Percentiles rank a stretch among this genome's conserved stretches.
phyloP scores from a whole-genome alignment of 2,888 invertebrate species.

The Anticlea derivata region DNA sequence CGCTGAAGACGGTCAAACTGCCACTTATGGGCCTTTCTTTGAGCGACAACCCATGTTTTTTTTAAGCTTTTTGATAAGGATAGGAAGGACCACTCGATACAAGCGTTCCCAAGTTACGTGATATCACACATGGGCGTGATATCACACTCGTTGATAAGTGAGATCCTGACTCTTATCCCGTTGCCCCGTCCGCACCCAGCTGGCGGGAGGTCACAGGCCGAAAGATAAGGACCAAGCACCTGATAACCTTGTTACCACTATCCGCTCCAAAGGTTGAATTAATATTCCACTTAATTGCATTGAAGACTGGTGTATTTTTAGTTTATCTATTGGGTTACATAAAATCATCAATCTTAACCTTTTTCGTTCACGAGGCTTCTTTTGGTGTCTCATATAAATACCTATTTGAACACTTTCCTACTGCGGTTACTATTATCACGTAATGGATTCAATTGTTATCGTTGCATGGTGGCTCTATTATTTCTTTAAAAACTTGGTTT shows the following conservation, averaged over 20 bases:
- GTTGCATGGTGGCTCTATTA: neutral
- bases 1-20: neutral
- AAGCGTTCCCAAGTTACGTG: neutral
- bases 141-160: slow-evolving; percentile 10
- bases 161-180: slow-evolving; percentile 17
- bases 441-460: slow-evolving; percentile 2
- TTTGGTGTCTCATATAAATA: neutral
- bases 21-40: neutral
- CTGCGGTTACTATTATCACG: neutral
- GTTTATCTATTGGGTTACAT: slow-evolving; percentile 15
- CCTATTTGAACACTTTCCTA: neutral
- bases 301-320: slow-evolving; percentile 24
- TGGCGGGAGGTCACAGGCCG: slow-evolving; percentile 25
- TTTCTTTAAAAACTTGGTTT: neutral
- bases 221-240: slow-evolving; percentile 22
- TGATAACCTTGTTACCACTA: slow-evolving; percentile 38
- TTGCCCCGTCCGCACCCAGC: slow-evolving; percentile 5
- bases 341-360: neutral
- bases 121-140: neutral
- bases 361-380: neutral
- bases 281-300: slow-evolving; percentile 30
- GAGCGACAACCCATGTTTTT: neutral
- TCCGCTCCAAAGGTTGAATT: slow-evolving; percentile 36
- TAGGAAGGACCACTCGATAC: neutral
- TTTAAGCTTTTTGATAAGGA: neutral